Conservation (phyloP, 1,140 invertebrate species). For the Drosophila sp. region DNA sequence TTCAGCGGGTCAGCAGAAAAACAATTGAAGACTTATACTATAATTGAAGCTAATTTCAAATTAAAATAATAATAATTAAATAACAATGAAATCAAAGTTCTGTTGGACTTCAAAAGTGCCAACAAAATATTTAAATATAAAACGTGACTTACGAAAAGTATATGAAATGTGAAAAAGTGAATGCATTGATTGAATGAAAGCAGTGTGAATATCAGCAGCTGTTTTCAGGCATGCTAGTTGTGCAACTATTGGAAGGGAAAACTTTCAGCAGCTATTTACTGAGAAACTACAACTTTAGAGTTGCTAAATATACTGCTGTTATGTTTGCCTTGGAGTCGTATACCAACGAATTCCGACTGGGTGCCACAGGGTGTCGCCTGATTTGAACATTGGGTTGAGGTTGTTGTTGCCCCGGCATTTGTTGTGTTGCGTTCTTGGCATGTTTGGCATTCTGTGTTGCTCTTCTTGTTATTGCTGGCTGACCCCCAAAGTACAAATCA, state of each 20-base stretch:
- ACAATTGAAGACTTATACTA: no score
- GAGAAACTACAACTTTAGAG: no score
- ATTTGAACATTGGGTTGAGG: constrained; percentile 1
- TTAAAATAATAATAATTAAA: background rate
- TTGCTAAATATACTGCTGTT: no score
- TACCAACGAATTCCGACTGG: background rate
- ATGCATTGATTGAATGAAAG: no score
- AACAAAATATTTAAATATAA: no score
- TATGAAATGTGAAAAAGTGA: no score
- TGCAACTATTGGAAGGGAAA: no score
- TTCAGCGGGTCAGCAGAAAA: background rate
- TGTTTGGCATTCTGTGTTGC: constrained; percentile 65
- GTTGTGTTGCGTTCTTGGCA: constrained; percentile 46
- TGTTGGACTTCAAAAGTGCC: background rate
- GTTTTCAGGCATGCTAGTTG: background rate
- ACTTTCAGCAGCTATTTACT: no score
- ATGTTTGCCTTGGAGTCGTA: background rate
- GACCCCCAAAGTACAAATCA: constrained; percentile 82
- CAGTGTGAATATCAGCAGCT: background rate
- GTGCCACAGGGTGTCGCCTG: background rate
- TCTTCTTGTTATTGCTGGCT: constrained; percentile 50
- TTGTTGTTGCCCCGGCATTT: constrained; percentile 43
- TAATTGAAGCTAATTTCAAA: background rate
- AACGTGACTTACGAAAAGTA: no score
- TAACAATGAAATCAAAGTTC: background rate